Evolutionary conservation across 2,888 invertebrate genomes (phyloP).

Genomic region (Tachina fera): DNA sequence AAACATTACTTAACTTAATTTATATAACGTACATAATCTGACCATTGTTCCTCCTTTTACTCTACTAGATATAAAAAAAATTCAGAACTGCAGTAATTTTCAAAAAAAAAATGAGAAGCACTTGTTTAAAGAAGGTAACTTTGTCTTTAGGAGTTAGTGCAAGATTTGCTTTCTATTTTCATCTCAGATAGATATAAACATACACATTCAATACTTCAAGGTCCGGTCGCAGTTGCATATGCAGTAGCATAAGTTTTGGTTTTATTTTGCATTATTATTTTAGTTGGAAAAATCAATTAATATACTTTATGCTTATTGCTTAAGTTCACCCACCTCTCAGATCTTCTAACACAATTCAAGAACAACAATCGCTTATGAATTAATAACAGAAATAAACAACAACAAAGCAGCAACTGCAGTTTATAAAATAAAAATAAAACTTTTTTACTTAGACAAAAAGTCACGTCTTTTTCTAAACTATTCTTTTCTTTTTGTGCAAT

Average conservation of each 20-base stretch:
- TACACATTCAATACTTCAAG: slow-evolving; percentile 38
- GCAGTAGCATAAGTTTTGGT: neutral
- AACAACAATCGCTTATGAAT: slow-evolving; percentile 14
- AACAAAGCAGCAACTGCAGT: slow-evolving; percentile 37
- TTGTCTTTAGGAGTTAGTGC: neutral
- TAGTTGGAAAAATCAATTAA: slow-evolving; percentile 70
- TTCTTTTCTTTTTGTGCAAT: slow-evolving; percentile 59
- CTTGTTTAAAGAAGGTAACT: slow-evolving; percentile 22
- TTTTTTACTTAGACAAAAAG: slow-evolving; percentile 55
- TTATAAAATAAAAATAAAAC: slow-evolving; percentile 46
- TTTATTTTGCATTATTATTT: slow-evolving; percentile 32
- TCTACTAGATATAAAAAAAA: too few species aligned
- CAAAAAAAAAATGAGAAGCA: slow-evolving; percentile 27
- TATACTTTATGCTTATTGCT: slow-evolving; percentile 60
- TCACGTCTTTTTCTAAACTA: slow-evolving; percentile 65
- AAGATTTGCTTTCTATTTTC: slow-evolving; percentile 17
- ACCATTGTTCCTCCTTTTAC: too few species aligned
- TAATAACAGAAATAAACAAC: slow-evolving; percentile 7
- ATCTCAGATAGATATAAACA: neutral
- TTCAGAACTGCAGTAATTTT: neutral
- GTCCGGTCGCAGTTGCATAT: neutral
- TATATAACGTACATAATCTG: too few species aligned
- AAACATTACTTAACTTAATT: too few species aligned
- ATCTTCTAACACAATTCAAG: slow-evolving; percentile 5
- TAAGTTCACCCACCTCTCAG: slow-evolving; percentile 12